Conservation (phyloP, 2,797 vertebrate genomes). For the Rhynchotus rufescens region DNA sequence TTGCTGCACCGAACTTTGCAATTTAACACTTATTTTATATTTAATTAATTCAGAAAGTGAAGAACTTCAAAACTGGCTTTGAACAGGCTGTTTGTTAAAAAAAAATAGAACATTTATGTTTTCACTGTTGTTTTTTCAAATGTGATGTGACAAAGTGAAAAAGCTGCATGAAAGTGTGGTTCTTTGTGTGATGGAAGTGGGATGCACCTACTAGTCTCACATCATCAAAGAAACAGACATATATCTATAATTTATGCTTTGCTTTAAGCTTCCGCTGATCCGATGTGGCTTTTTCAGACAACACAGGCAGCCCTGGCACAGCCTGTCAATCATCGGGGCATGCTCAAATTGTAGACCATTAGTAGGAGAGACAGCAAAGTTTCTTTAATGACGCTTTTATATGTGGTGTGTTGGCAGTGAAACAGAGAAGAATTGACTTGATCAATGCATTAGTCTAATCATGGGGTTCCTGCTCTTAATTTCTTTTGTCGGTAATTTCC, state of each 20-base stretch:
- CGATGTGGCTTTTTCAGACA: slow-evolving; percentile 86
- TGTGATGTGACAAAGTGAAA: slow-evolving; percentile 89
- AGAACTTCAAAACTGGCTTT: slow-evolving; percentile 76
- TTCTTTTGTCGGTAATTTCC: slow-evolving; percentile 86
- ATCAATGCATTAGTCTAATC: slow-evolving; percentile 87
- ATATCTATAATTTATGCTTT: slow-evolving; percentile 90
- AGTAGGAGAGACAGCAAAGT: slow-evolving; percentile 81
- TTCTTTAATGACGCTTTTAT: slow-evolving; percentile 86
- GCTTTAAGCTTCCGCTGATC: slow-evolving; percentile 84
- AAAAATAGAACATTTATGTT: slow-evolving; percentile 85
- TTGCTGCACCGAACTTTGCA: slow-evolving; percentile 70
- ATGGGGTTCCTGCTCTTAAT: slow-evolving; percentile 83
- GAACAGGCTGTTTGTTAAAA: slow-evolving; percentile 85
- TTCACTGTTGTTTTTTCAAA: slow-evolving; percentile 91
- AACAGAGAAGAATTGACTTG: slow-evolving; percentile 87
- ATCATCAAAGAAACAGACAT: slow-evolving; percentile 85
- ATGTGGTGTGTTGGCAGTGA: slow-evolving; percentile 84
- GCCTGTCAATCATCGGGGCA: slow-evolving; percentile 84
- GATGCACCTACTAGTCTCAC: slow-evolving; percentile 80
- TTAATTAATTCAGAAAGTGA: slow-evolving; percentile 81
- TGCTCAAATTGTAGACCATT: slow-evolving; percentile 84
- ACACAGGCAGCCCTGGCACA: slow-evolving; percentile 81
- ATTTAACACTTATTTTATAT: slow-evolving; percentile 82
- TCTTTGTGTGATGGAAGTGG: slow-evolving; percentile 81
- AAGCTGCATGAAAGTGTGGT: slow-evolving; percentile 81